These are phyloP conservation scores for Spodoptera litura DNA, from an alignment of 1,140 invertebrate genomes.

Conservation along the genomic window DNA sequence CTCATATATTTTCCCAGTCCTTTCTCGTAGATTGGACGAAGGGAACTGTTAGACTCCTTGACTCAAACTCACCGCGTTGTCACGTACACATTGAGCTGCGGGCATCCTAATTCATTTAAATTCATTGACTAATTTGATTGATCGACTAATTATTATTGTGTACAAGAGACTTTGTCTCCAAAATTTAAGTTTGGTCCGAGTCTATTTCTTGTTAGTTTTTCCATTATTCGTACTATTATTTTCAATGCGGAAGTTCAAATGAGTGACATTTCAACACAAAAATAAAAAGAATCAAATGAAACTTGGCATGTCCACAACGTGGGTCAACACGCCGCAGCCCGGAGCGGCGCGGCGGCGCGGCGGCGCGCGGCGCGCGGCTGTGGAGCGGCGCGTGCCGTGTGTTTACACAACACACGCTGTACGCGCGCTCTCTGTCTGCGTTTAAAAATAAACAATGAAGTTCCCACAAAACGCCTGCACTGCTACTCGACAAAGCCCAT, in stretches of 20 bases:
- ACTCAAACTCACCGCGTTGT: too few species aligned
- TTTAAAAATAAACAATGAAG: conserved; percentile 11
- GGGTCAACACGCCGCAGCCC: background rate
- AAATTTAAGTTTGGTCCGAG: too few species aligned
- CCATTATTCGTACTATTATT: too few species aligned
- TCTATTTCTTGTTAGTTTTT: too few species aligned
- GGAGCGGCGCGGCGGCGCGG: background rate
- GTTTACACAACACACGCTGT: conserved; percentile 1
- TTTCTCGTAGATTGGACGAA: too few species aligned
- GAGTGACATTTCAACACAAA: background rate
- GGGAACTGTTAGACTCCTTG: too few species aligned
- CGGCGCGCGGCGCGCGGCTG: background rate
- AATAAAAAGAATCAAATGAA: too few species aligned
- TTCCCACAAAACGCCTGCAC: conserved; percentile 15
- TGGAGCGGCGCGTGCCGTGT: background rate
- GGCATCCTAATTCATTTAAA: background rate
- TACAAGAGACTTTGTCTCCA: too few species aligned
- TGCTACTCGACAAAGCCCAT: conserved; percentile 17
- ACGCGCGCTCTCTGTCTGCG: background rate
- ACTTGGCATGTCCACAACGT: background rate
- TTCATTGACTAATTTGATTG: background rate
- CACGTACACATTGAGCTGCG: too few species aligned
- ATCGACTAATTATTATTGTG: background rate
- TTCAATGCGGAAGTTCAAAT: too few species aligned
- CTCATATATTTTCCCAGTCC: too few species aligned